Percentiles rank a stretch among this genome's conserved stretches.
Conservation (phyloP, 2,888 invertebrate genomes). For the Plagiodera versicolora region DNA sequence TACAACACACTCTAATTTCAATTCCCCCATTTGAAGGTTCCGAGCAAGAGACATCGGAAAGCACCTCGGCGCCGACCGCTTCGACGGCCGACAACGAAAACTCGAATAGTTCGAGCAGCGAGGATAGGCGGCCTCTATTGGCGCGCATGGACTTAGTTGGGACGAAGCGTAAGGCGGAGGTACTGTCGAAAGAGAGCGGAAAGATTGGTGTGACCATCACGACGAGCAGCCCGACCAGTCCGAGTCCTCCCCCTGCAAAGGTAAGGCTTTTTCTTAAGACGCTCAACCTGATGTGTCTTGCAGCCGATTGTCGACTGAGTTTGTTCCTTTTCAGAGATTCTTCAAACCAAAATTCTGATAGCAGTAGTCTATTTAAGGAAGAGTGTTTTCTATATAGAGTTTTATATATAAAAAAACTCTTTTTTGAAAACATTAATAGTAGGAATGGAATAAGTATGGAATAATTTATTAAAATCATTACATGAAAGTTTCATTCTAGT, state of each 20-base stretch:
- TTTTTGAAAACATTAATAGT: too few species aligned
- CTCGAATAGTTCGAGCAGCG: conserved; percentile 62
- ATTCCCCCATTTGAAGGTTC: background rate
- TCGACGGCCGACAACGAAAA: conserved; percentile 55
- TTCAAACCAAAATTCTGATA: too few species aligned
- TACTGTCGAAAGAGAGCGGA: conserved; percentile 81
- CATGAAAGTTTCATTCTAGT: too few species aligned
- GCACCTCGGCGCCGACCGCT: conserved; percentile 52
- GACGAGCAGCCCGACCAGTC: conserved; percentile 62
- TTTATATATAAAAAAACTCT: too few species aligned
- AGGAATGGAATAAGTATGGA: too few species aligned
- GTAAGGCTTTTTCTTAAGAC: conserved; percentile 31
- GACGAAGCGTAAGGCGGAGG: conserved; percentile 81
- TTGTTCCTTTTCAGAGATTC: too few species aligned
- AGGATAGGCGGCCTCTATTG: conserved; percentile 62
- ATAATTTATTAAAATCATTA: too few species aligned
- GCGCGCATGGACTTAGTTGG: conserved; percentile 50
- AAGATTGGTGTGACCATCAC: conserved; percentile 91
- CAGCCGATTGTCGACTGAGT: too few species aligned
- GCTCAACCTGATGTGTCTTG: too few species aligned
- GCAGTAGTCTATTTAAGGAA: too few species aligned
- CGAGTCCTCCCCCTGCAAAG: conserved; percentile 58
- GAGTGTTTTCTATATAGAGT: too few species aligned
- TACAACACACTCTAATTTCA: too few species aligned
- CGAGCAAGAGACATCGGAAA: conserved; percentile 48